A percentile compares a stretch with the other conserved stretches of the same genome.
These are phyloP conservation scores for Menura novaehollandiae DNA, from an alignment of 2,113 vertebrate genomes.

Conservation along the genomic window DNA sequence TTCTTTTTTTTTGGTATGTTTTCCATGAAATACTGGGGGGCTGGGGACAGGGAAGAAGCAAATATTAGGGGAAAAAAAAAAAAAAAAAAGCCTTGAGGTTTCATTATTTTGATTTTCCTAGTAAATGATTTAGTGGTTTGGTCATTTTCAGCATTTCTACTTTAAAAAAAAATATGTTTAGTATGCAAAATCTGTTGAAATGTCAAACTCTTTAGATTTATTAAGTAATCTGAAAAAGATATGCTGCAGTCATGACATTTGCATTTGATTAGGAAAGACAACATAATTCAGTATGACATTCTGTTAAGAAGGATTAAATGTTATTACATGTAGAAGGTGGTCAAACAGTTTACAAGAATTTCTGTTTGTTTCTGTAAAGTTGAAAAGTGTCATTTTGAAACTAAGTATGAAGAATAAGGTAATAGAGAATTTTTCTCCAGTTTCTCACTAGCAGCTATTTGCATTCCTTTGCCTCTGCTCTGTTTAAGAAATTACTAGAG, in stretches of 20 bases:
- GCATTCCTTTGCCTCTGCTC: not conserved
- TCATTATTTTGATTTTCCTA: not conserved
- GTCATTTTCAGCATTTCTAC: not conserved
- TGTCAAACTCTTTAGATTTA: not conserved
- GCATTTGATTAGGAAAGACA: not conserved
- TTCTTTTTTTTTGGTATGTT: not conserved
- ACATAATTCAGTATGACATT: not conserved
- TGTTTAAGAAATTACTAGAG: not conserved
- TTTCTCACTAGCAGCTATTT: not conserved
- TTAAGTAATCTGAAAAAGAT: conserved; percentile 13
- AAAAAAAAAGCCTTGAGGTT: not conserved
- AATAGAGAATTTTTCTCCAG: not conserved
- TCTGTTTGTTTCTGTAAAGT: not conserved
- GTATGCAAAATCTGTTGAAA: not conserved
- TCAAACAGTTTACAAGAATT: not conserved
- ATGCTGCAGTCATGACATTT: not conserved
- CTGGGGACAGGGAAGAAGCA: rapidly evolving
- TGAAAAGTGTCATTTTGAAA: not conserved
- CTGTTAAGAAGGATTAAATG: not conserved
- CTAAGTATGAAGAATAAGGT: not conserved
- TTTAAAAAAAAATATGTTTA: not conserved
- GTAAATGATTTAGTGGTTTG: not conserved
- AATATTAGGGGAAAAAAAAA: too few species aligned
- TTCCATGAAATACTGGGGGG: not conserved
- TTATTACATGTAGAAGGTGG: not conserved